Percentiles rank a stretch among this genome's conserved stretches.
Evolutionary conservation across 2,113 vertebrate species (phyloP).

Genomic region (Seriola aureovittata): DNA sequence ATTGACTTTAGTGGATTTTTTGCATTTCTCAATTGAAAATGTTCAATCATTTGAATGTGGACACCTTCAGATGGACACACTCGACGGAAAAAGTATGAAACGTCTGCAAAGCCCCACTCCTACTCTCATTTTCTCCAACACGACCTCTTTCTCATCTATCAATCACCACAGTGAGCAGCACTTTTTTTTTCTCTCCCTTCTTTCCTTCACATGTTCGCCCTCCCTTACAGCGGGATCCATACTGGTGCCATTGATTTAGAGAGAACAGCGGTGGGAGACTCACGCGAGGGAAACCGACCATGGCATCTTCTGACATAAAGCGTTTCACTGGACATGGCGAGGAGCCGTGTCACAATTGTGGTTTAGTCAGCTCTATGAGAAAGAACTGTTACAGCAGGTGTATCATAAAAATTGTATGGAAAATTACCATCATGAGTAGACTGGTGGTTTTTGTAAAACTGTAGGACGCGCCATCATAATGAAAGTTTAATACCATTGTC

Average conservation of each 20-base stretch:
- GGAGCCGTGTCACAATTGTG: background rate
- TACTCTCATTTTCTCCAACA: slow-evolving; percentile 12
- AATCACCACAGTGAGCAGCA: slow-evolving; percentile 12
- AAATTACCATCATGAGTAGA: background rate
- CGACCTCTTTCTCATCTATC: slow-evolving; percentile 27
- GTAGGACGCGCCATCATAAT: no score
- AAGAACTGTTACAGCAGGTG: background rate
- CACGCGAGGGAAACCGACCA: slow-evolving; percentile 6
- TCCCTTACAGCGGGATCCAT: slow-evolving; percentile 5
- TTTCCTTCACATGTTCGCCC: slow-evolving; percentile 1
- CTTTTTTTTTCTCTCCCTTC: slow-evolving; percentile 11
- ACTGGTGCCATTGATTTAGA: slow-evolving; percentile 24
- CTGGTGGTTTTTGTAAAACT: background rate
- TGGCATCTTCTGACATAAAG: slow-evolving; percentile 25
- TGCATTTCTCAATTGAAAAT: background rate
- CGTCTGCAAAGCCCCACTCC: background rate
- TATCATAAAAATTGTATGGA: background rate
- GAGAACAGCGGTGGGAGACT: slow-evolving; percentile 5
- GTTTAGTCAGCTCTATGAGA: background rate
- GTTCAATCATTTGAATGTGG: background rate
- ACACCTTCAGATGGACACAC: background rate
- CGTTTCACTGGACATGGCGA: background rate
- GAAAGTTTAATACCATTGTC: background rate
- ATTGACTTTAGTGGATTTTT: background rate
- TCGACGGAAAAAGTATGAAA: background rate